Percentiles rank a stretch among this genome's conserved stretches.
phyloP scores from a whole-genome alignment of 23 tunicate genomes.

The Styela clava region DNA sequence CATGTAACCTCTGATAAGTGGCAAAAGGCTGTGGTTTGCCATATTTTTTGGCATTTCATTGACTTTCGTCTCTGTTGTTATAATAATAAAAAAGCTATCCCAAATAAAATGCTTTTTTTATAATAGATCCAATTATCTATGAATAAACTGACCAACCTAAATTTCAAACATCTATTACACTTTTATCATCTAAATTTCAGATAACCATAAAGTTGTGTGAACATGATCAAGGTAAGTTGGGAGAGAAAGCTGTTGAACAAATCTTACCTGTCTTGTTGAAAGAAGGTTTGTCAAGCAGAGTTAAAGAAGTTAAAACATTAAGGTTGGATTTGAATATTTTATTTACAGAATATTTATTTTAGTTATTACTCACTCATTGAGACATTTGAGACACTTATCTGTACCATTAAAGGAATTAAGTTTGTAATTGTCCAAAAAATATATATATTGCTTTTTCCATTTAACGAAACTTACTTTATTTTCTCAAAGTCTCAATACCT shows the following conservation, averaged over 20 bases:
- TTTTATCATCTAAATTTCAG: too few relatives aligned
- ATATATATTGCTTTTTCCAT: neutral
- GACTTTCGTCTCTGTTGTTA: too few relatives aligned
- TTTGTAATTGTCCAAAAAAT: neutral
- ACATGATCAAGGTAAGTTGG: conserved; percentile 18
- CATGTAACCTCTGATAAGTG: too few relatives aligned
- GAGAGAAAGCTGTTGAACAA: conserved; percentile 33
- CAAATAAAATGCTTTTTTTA: too few relatives aligned
- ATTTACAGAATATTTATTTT: neutral
- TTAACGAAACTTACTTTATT: neutral
- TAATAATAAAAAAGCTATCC: too few relatives aligned
- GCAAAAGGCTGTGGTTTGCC: too few relatives aligned
- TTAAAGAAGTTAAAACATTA: conserved; percentile 39
- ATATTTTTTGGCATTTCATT: too few relatives aligned
- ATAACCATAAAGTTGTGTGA: conserved; percentile 47
- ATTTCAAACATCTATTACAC: too few relatives aligned
- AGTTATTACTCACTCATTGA: neutral
- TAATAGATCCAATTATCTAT: too few relatives aligned
- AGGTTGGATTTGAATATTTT: conserved; percentile 32
- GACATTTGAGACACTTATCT: neutral
- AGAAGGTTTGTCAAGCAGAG: conserved; percentile 62
- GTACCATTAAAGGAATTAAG: neutral
- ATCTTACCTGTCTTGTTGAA: conserved; percentile 47
- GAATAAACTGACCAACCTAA: too few relatives aligned
- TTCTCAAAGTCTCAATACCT: conserved; percentile 32